Evolutionary conservation across 2,888 invertebrate genomes (phyloP), one percentile per base, ranked within the genome.

Genomic region (Schrankia costaestrigalis): DNA sequence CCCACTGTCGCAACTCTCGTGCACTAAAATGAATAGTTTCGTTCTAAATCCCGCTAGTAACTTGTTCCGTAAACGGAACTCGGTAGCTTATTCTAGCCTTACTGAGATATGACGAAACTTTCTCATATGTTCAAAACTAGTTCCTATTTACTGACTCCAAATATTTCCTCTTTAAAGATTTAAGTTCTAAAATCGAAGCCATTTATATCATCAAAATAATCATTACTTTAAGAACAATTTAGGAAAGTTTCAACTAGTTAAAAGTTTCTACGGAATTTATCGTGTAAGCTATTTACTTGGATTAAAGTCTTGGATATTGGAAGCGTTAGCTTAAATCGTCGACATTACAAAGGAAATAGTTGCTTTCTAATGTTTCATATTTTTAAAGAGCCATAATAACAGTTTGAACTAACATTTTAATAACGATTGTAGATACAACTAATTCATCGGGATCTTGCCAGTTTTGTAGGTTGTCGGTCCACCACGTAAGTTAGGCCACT

Each of bases 51-150:
- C 4, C 45, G 47, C 46, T 40, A 26, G 11, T 35, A 17, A 38
- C 41, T 60, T 61, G 29, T 13, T 19, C 43, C 51, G 15, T 23
- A 29, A 10, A 18, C 32, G n/a, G n/a, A n/a, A 26, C 41, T 46
- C 46, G 37, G 48, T 46, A 31, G 57, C 54, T 60, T 63, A 64
- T 63, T 61, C 58, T 55, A 39, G 41, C 55, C 37, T 49, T 41
- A 41, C 56, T 63, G 66, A 71, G 63, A 70, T 64, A 73, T 59
- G 65, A 42, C 47, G 42, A 62, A 74, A 73, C 60, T 74, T 73
- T 65, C 55, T 51, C 69, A 66, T 67, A 47, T 37, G 50, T 42
- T 52, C 43, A 41, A 42, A 46, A 36, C 40, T 37, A 34, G 38
- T 41, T 51, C 51, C 47, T 60, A 63, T 59, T 59, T 62, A 63